Evolutionary conservation across 2,113 vertebrate species (phyloP), one percentile per base, ranked within the genome.

Genomic region (Stictonetta naevosa): DNA sequence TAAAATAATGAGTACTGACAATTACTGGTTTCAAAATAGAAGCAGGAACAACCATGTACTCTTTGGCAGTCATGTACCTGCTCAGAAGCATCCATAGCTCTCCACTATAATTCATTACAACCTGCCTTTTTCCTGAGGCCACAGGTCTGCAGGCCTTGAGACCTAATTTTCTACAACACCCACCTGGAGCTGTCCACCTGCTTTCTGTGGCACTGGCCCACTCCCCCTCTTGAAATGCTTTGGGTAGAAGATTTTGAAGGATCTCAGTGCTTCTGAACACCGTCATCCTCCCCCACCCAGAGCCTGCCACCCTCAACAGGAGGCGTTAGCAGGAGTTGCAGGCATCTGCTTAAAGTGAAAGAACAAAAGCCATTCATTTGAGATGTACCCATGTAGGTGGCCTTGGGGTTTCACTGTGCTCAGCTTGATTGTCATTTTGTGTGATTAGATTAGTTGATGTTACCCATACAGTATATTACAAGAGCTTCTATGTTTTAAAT

Each of bases 181-280:
- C 23, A 3, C 28, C 16, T 55, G n/a, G 25, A 63, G 17, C 1
- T 36, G 8, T 12, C 33, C 11, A 4, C 29, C 34, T 33, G 28
- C 1, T 40, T 67, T 34, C 29, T 50, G 29, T 13, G 33, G 16
- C 1, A 4, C 13, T 21, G 46, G 21, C 29, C 26, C 20, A 8
- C n/a, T 33, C 46, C 17, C 42, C n/a, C n/a, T n/a, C n/a, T n/a
- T n/a, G n/a, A 34, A 60, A 26, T 1, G 2, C 50, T 53, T 25
- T 11, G 22, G 17, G 4, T 28, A 44, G 40, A 53, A 36, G 25
- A 22, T 46, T 48, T 28, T 8, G 12, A 9, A 76, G 50, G 34
- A 2, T 38, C 26, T 40, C 16, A 4, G 23, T 29, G 19, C 2
- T 60, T 50, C 59, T 8, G 38, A 42, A 15, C 11, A 10, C 0